Percentiles rank a stretch among this genome's conserved stretches.
Conservation (phyloP, 2,797 vertebrate species). For the Discoglossus pictus region DNA sequence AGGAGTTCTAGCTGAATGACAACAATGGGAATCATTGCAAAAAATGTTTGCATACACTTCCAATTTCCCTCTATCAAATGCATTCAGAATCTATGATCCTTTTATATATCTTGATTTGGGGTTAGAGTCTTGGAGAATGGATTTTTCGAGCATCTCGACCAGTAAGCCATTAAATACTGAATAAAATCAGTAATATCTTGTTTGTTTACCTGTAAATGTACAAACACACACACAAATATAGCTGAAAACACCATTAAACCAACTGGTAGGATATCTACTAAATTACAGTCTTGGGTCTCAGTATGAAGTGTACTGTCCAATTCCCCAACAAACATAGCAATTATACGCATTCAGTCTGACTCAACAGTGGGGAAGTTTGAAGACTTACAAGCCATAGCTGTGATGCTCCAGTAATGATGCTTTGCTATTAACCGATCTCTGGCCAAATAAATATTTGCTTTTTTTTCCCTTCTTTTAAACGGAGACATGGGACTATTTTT, state of each 20-base stretch:
- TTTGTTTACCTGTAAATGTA: no score
- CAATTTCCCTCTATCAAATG: no score
- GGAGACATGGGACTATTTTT: slow-evolving; percentile 40
- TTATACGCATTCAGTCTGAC: slow-evolving; percentile 38
- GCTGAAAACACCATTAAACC: slow-evolving; percentile 35
- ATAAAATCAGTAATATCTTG: no score
- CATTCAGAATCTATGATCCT: no score
- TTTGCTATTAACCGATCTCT: slow-evolving; percentile 51
- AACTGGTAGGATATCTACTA: slow-evolving; percentile 43
- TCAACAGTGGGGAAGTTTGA: background rate
- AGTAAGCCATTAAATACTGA: no score
- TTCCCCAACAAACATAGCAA: slow-evolving; percentile 48
- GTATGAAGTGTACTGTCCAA: slow-evolving; percentile 43
- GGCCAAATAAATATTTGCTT: slow-evolving; percentile 41
- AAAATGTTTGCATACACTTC: no score
- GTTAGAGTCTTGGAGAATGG: no score
- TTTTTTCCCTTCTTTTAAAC: slow-evolving; percentile 34
- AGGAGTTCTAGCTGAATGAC: no score
- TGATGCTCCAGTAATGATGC: slow-evolving; percentile 46
- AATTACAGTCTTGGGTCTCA: slow-evolving; percentile 37
- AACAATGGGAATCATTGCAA: no score
- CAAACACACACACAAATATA: background rate
- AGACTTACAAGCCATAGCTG: slow-evolving; percentile 40
- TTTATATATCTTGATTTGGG: no score
- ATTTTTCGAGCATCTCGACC: no score